phyloP scores from a whole-genome alignment of 1,140 invertebrate genomes.

The Apolygus lucorum region DNA sequence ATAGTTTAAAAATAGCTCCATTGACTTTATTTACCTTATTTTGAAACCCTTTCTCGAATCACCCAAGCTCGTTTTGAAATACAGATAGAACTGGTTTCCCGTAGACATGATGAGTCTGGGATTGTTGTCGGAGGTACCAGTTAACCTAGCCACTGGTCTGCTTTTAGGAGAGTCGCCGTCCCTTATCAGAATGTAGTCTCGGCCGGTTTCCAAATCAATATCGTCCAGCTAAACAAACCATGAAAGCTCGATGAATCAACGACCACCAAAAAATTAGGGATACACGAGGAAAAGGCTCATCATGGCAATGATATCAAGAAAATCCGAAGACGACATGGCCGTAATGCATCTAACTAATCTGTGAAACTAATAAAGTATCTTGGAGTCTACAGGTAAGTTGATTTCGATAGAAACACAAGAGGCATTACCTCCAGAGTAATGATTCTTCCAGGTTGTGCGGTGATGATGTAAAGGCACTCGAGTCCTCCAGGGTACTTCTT shows the following conservation, averaged over 20 bases:
- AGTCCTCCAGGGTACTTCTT: conserved; percentile 85
- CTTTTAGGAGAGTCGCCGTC: conserved; percentile 82
- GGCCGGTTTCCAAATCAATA: conserved; percentile 72
- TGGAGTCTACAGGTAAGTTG: not conserved
- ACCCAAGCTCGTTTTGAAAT: conserved; percentile 82
- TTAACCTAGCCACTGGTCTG: conserved; percentile 68
- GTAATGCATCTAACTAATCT: too few relatives aligned
- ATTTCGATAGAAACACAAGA: too few relatives aligned
- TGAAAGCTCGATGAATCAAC: not conserved
- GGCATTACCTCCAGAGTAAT: conserved; percentile 66
- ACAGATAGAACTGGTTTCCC: conserved; percentile 78
- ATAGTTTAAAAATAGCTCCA: not conserved
- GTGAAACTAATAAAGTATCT: too few relatives aligned
- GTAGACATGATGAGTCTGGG: conserved; percentile 83
- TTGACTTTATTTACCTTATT: conserved; percentile 53
- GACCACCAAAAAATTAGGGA: not conserved
- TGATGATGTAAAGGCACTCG: conserved; percentile 87
- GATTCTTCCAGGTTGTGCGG: conserved; percentile 77
- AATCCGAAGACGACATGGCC: too few relatives aligned
- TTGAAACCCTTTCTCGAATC: conserved; percentile 85
- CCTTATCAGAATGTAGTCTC: conserved; percentile 80
- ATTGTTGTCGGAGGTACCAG: conserved; percentile 67
- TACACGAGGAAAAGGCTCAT: not conserved
- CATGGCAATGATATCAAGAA: too few relatives aligned
- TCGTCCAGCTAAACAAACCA: conserved; percentile 58